Base-by-base conservation (phyloP, 1,140 invertebrate species). In the Atta colombica region DNA sequence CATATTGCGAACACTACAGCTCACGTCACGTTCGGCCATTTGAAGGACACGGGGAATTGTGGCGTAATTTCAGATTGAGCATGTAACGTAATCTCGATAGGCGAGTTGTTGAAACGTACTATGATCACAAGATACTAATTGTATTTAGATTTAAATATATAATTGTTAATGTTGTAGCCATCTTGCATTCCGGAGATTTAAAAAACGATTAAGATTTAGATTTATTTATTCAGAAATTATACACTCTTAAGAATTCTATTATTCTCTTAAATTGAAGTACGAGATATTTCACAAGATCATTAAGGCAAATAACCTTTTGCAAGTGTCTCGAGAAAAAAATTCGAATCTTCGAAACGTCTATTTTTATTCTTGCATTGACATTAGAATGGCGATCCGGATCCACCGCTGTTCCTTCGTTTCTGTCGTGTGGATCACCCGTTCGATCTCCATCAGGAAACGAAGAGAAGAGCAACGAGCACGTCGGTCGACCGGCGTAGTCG, bases 401-500 rank as follows among this genome's bases (percentile, higher is more conserved):
- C 10, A 68, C 10, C 18, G 49, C 21, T 82, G 58, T 12, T 12
- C 16, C 55, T 74, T 58, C 55, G 55, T 58, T 58, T 78, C 61
- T 78, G 63, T 68, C 82, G 14, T n/a, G n/a, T 25, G 51, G 31
- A 71, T 81, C 31, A 69, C 77, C 28, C 6, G n/a, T 78, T 85
- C 75, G 85, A 80, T 82, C 85, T 65, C 45, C 74, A 60, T 77
- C 72, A 60, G 63, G 10, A 45, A 51, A 25, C 25, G 49, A 7
- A 58, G 45, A 74, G 49, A 39, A 66, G 60, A 49, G 82, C 85
- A 86, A 25, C 75, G 66, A 87, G 78, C 66, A 85, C 60, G 89
- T 89, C 88, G 89, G 87, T 89, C 87, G 58, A 65, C 75, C 86
- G 51, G 72, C 72, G 77, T 77, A 89, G 92, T 90, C 92, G 91